A percentile compares a stretch with the other conserved stretches of the same genome.
phyloP scores from a whole-genome alignment of 1,140 invertebrate genomes.

The Adelges cooleyi region DNA sequence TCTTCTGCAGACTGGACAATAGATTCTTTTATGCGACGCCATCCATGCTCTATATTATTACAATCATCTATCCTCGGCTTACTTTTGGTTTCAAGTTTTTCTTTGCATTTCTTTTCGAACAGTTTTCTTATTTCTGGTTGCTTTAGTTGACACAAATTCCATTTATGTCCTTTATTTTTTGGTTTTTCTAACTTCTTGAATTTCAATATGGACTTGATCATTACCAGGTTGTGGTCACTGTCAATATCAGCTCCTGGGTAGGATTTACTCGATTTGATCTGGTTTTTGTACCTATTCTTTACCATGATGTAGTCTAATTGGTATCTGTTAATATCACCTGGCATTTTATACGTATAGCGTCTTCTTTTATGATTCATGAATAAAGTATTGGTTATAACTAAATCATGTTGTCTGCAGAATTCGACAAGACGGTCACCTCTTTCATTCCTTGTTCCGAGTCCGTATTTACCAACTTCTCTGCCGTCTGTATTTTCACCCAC shows the following conservation, averaged over 20 bases:
- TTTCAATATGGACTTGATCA: slow-evolving; percentile 26
- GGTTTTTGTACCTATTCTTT: slow-evolving; percentile 35
- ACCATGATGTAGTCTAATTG: slow-evolving; percentile 38
- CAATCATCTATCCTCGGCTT: neutral
- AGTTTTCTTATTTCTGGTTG: neutral
- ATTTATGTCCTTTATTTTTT: neutral
- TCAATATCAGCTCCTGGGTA: slow-evolving; percentile 31
- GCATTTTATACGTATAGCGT: slow-evolving; percentile 37
- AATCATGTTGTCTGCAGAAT: slow-evolving; percentile 35
- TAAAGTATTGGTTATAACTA: slow-evolving; percentile 35
- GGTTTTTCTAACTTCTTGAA: slow-evolving; percentile 6
- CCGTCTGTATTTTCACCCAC: neutral
- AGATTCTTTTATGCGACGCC: neutral
- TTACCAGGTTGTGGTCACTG: slow-evolving; percentile 36
- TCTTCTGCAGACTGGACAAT: neutral
- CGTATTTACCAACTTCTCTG: neutral
- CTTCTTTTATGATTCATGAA: slow-evolving; percentile 35
- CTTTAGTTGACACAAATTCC: neutral
- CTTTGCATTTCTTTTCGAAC: neutral
- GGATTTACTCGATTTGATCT: slow-evolving; percentile 34
- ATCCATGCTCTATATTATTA: neutral
- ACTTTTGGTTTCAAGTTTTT: neutral
- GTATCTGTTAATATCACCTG: slow-evolving; percentile 36
- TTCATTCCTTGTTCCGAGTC: slow-evolving; percentile 36
- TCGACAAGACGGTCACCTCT: slow-evolving; percentile 35